A percentile compares a stretch with the other conserved stretches of the same genome.
phyloP scores from a whole-genome alignment of 2,113 vertebrate genomes.

The Nothobranchius furzeri region DNA sequence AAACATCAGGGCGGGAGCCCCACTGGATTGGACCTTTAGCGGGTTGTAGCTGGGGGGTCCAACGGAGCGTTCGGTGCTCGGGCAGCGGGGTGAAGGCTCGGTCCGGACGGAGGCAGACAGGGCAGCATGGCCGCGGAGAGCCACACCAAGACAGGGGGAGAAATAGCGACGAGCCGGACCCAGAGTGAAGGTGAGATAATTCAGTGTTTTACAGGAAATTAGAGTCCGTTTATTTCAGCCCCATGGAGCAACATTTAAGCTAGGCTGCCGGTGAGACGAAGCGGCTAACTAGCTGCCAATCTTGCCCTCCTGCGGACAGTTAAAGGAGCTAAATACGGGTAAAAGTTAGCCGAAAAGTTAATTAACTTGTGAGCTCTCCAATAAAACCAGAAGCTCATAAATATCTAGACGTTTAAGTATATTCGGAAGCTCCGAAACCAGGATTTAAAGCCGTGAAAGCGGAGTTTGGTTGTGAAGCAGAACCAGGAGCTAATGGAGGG shows the following conservation, averaged over 20 bases:
- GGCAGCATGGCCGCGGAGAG: slow-evolving; percentile 63
- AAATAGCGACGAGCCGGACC: slow-evolving; percentile 37
- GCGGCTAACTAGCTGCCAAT: slow-evolving; percentile 22
- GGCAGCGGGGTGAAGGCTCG: slow-evolving; percentile 16
- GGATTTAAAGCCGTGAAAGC: not conserved
- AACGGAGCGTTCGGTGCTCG: not conserved
- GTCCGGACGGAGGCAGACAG: slow-evolving; percentile 23
- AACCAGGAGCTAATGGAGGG: not conserved
- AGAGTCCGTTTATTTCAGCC: not conserved
- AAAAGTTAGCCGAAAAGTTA: not conserved
- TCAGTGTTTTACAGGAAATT: not conserved
- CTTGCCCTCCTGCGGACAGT: not conserved
- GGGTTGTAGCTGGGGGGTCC: slow-evolving; percentile 26
- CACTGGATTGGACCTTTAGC: not conserved
- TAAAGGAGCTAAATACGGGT: accelerated
- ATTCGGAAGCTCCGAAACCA: not conserved
- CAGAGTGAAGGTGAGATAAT: slow-evolving; percentile 68
- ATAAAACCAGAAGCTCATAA: not conserved
- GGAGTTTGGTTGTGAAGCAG: not conserved
- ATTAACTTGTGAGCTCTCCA: not conserved
- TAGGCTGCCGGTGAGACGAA: not conserved
- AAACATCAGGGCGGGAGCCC: not conserved
- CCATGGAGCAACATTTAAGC: not conserved
- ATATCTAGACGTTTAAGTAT: not conserved
- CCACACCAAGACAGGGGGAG: slow-evolving; percentile 45